Base-by-base conservation (phyloP, 2,888 invertebrate genomes). In the Schizotus pectinicornis region DNA sequence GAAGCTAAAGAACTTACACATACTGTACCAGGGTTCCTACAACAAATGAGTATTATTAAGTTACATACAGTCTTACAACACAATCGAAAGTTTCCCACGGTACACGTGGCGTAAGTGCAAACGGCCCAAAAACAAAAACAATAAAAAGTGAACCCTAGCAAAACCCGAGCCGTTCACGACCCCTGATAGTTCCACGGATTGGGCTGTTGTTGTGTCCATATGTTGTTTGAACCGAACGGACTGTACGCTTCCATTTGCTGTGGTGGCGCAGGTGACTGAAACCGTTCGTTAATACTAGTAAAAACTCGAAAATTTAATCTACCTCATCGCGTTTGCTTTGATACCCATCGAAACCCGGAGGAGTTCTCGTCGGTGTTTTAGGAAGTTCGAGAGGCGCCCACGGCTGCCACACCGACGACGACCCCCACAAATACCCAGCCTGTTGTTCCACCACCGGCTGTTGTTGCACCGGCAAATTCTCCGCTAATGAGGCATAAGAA, bases 361-460 rank as follows among this genome's bases (percentile, higher is more conserved):
- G 80, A 34, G 78, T 78, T 46, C 79, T 71, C 1, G 77, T 75
- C 5, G 78, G 74, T n/a, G 76, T 73, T 45, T 74, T 69, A 1
- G 75, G 69, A 8, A 67, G 53, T 14, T 75, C 70, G 7, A 61
- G 55, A 51, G 77, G 77, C 3, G 74, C 67, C 77, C 77, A 78
- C 1, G 79, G 78, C 59, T 78, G 75, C 79, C 79, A 79, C n/a
- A 79, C 77, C 1, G 73, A 65, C 6, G 80, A 75, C n/a, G 76
- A 75, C 11, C 79, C 79, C 79, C 80, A 80, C 45, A 79, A 66
- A 65, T 78, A 79, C 48, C 71, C 71, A 11, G 67, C 62, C 22
- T 73, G 66, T 36, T 62, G 58, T 42, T 67, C 46, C 22, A 35
- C 33, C 7, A 46, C 33, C 39, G 56, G 55, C 32, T 65, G 61